A percentile compares a stretch with the other conserved stretches of the same genome.
Conservation (phyloP, 37 sponge, comb jelly and placozoan species). For the Hormiphora californensis region DNA sequence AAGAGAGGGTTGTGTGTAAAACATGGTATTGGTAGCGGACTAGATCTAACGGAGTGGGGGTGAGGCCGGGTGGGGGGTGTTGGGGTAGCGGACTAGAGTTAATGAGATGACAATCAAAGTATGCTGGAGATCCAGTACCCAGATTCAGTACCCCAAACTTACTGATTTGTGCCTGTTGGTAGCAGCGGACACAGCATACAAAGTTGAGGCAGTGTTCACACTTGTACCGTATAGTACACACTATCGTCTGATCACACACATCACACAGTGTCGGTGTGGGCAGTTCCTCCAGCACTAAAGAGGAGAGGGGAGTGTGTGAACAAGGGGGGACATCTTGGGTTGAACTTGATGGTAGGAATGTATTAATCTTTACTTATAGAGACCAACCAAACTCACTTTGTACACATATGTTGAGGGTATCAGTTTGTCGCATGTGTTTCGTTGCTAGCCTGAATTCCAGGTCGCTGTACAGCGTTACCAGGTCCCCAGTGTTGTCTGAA, state of each 20-base stretch:
- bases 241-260: conserved; percentile 36
- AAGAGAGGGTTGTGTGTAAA: not conserved
- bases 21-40: too few species aligned
- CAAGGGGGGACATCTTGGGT: not conserved
- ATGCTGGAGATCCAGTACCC: too few species aligned
- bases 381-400: not conserved
- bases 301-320: not conserved
- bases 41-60: too few species aligned
- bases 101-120: too few species aligned
- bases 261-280: conserved; percentile 27
- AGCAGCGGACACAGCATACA: conserved; percentile 49
- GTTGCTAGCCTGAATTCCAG: conserved; percentile 13
- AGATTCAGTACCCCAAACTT: too few species aligned
- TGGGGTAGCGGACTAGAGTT: too few species aligned
- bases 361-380: not conserved
- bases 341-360: not conserved
- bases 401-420: conserved; percentile 10
- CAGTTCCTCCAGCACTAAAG: conserved; percentile 17
- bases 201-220: conserved; percentile 37
- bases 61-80: too few species aligned
- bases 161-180: not conserved
- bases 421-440: conserved; percentile 15
- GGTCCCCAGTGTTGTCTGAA: conserved; percentile 30
- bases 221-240: conserved; percentile 47
- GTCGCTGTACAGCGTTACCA: conserved; percentile 38